Evolutionary conservation across 1,140 invertebrate genomes (phyloP).

Genomic region (Zaprionus ghesquierei): DNA sequence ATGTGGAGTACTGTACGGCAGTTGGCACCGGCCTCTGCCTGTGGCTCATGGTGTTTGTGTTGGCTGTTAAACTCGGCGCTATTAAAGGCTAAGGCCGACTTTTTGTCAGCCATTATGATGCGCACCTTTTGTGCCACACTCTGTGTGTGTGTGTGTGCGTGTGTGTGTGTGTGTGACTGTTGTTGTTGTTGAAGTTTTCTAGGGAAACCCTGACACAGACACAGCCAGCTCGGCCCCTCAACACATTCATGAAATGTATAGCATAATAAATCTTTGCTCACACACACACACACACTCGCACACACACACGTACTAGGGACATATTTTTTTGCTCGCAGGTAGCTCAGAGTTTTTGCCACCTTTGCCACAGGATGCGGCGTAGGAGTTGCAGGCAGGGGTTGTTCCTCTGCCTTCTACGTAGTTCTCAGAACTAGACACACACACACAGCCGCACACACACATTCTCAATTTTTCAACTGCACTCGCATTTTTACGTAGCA

Average conservation of each 20-base stretch:
- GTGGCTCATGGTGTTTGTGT: slow-evolving; percentile 59
- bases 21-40: not conserved
- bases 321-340: slow-evolving; percentile 68
- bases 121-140: slow-evolving; percentile 73
- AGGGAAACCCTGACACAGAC: slow-evolving; percentile 69
- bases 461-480: slow-evolving; percentile 14
- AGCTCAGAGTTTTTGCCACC: slow-evolving; percentile 74
- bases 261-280: slow-evolving; percentile 78
- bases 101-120: slow-evolving; percentile 80
- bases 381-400: slow-evolving; percentile 27
- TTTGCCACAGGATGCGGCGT: slow-evolving; percentile 73
- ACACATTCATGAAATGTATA: slow-evolving; percentile 79
- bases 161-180: slow-evolving; percentile 16
- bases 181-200: slow-evolving; percentile 64
- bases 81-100: slow-evolving; percentile 80
- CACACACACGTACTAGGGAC: slow-evolving; percentile 50
- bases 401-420: slow-evolving; percentile 17
- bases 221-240: slow-evolving; percentile 34
- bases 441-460: slow-evolving; percentile 16
- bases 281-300: slow-evolving; percentile 43
- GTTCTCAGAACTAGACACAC: slow-evolving; percentile 33
- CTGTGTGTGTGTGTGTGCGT: slow-evolving; percentile 39
- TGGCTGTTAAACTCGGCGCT: slow-evolving; percentile 77
- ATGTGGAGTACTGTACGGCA: slow-evolving; percentile 1
- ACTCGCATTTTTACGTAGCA: slow-evolving; percentile 70